phyloP scores from a whole-genome alignment of 2,113 vertebrate genomes.

The Gasterosteus aculeatus region DNA sequence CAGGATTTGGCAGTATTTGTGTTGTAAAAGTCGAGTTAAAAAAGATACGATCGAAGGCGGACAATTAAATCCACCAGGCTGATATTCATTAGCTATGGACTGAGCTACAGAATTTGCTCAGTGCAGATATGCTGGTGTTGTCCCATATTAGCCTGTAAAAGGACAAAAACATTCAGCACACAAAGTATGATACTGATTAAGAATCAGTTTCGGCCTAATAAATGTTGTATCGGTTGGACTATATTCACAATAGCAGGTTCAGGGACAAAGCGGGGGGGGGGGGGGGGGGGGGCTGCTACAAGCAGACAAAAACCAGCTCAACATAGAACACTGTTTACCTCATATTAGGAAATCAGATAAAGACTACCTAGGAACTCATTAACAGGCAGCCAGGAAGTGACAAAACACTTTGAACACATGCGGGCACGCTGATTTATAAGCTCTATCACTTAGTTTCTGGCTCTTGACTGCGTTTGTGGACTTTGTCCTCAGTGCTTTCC shows the following conservation, averaged over 20 bases:
- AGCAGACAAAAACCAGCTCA: neutral
- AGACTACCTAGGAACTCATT: neutral
- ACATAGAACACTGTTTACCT: neutral
- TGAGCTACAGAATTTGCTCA: neutral
- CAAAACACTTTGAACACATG: conserved; percentile 24
- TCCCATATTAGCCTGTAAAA: neutral
- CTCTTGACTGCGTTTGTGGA: conserved; percentile 55
- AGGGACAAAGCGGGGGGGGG: neutral
- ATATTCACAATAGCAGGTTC: conserved; percentile 18
- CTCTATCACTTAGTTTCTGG: conserved; percentile 34
- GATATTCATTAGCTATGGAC: neutral
- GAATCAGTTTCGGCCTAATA: neutral
- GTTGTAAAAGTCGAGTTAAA: neutral
- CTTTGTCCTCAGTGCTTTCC: conserved; percentile 63
- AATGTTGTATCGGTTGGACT: neutral
- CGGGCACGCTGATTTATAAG: conserved; percentile 25
- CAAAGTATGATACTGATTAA: neutral
- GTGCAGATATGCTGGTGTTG: neutral
- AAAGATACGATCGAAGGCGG: neutral
- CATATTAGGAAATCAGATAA: conserved; percentile 7
- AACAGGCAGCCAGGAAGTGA: conserved; percentile 1
- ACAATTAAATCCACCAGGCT: neutral
- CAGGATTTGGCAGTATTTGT: neutral
- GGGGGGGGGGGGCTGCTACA: neutral
- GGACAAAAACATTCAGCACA: neutral